Evolutionary conservation across 2,113 vertebrate species (phyloP), one percentile per base, ranked within the genome.

Genomic region (Pyrgilauda ruficollis): DNA sequence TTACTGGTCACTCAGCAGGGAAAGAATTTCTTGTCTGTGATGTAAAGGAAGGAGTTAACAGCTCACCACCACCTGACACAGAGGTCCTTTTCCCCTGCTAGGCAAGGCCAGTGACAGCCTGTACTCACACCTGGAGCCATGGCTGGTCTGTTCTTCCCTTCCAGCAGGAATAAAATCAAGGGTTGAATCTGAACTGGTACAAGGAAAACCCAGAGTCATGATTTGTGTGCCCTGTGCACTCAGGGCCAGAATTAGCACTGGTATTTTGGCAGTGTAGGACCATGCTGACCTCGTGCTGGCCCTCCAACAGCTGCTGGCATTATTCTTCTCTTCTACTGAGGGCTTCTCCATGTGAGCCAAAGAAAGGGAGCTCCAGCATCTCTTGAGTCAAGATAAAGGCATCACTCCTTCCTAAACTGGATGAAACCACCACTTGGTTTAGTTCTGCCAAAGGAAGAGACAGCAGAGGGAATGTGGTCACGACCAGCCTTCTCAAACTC

Each of bases 271-370:
- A 52, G 30, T 2, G 7, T 1, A 31, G 8, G 50, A 53, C 78
- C 67, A 39, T 0, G 0, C 22, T 30, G 55, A 50, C 13, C 89
- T 56, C 0, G 0, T n/a, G 30, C n/a, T 24, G 46, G 39, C 39
- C 56, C 47, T 43, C 33, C 33, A 46, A 28, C 13, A 52, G 46
- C 63, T 76, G 52, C 37, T 68, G 62, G 37, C 26, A 68, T 27
- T 43, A 50, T 35, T 67, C 37, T 69, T 72, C 52, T 43, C 18
- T 56, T 81, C 79, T 59, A 9, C 58, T 1, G 4, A 67, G 31
- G 33, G 28, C 30, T 82, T 64, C 62, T 91, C 58, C 3, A 1
- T 7, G 43, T 11, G 9, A 76, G 72, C 43, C 72, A 84, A 53
- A 63, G 79, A 30, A 83, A 83, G 27, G 24, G 37, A 84, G 20